Evolutionary conservation across 2,797 vertebrate genomes (phyloP).

Genomic region (Setipinna tenuifilis): DNA sequence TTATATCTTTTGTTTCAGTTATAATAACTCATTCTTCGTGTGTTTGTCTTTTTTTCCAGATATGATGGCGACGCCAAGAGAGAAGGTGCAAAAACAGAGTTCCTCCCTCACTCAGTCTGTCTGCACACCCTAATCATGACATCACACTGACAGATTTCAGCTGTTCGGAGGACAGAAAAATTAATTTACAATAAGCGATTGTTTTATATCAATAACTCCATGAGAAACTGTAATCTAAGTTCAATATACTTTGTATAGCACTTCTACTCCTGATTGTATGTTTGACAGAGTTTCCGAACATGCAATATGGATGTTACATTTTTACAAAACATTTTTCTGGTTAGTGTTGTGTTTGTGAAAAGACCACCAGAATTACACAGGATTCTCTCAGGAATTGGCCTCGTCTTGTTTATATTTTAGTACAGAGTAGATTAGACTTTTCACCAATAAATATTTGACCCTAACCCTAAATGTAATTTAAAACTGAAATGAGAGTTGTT

Average conservation of each 20-base stretch:
- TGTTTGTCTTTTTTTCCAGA: not conserved
- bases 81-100: not conserved
- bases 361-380: not conserved
- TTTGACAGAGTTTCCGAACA: not conserved
- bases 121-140: not conserved
- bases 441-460: not conserved
- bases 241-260: not conserved
- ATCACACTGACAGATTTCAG: not conserved
- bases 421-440: not conserved
- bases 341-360: not conserved
- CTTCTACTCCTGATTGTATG: not conserved
- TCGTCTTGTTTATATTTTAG: not conserved
- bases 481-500: constrained; percentile 1
- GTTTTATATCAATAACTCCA: not conserved
- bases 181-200: not conserved
- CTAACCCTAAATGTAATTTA: constrained; percentile 1
- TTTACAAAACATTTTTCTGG: not conserved
- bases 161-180: not conserved
- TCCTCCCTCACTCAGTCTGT: not conserved
- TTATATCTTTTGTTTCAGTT: not conserved
- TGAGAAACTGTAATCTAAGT: not conserved
- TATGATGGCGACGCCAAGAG: not conserved
- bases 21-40: not conserved
- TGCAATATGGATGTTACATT: not conserved
- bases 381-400: not conserved